These are phyloP conservation scores for Folsomia manolachei DNA, from an alignment of 2,888 invertebrate genomes.

Conservation along the genomic window DNA sequence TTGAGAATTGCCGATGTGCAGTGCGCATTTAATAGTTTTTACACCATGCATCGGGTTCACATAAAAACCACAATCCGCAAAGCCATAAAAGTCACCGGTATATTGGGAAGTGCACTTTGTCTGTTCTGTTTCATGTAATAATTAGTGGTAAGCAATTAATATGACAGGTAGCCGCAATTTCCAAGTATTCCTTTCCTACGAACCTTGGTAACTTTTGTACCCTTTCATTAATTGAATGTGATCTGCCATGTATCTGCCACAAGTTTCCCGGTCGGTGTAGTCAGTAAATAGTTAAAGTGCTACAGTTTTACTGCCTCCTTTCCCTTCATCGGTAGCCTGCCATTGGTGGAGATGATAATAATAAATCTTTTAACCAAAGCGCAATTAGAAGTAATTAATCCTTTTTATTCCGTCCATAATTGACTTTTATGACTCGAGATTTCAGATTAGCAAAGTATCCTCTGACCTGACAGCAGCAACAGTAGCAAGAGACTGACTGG, in stretches of 20 bases:
- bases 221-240: not conserved
- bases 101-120: not conserved
- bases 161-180: not conserved
- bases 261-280: not conserved
- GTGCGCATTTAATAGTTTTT: too few relatives aligned
- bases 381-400: not conserved
- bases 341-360: not conserved
- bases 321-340: too few relatives aligned
- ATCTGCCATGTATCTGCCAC: too few relatives aligned
- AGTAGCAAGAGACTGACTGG: too few relatives aligned
- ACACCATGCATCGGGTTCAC: too few relatives aligned
- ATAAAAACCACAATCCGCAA: too few relatives aligned
- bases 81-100: not conserved
- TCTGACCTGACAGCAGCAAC: not conserved
- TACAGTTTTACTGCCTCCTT: not conserved
- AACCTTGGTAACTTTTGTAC: too few relatives aligned
- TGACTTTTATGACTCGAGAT: slow-evolving; percentile 9
- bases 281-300: too few relatives aligned
- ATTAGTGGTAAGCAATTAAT: not conserved
- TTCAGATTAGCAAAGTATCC: slow-evolving; percentile 8
- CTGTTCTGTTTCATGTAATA: too few relatives aligned
- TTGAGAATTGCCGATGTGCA: too few relatives aligned
- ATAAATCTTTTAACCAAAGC: not conserved
- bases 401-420: not conserved
- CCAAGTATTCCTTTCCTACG: too few relatives aligned